Conservation (phyloP, 2,797 vertebrate species). For the Acropternis orthonyx region DNA sequence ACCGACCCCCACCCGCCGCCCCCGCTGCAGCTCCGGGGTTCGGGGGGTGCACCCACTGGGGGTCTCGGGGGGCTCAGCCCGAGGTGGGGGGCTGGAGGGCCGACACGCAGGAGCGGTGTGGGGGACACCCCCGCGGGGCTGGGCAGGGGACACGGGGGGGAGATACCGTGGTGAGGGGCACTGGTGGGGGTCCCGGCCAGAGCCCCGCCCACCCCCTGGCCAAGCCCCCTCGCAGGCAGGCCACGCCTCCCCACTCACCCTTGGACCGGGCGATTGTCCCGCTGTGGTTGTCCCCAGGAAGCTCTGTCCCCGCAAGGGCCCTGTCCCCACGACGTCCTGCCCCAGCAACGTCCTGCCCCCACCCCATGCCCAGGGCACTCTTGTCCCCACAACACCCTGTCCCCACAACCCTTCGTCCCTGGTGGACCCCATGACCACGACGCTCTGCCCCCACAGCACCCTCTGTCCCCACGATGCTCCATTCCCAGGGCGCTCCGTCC, state of each 20-base stretch:
- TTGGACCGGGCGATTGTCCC: not conserved
- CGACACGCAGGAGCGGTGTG: not conserved
- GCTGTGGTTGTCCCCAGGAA: not conserved
- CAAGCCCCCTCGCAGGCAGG: not conserved
- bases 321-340: not conserved
- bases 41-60: not conserved
- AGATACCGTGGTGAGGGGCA: not conserved
- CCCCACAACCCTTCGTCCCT: not conserved
- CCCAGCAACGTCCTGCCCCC: not conserved
- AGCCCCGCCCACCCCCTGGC: not conserved
- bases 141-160: not conserved
- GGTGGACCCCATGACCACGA: no score
- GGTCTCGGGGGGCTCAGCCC: not conserved
- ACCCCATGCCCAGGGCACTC: not conserved
- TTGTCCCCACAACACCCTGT: not conserved
- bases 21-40: not conserved
- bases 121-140: not conserved
- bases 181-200: not conserved
- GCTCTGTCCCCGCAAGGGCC: not conserved
- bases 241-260: not conserved
- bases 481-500: accelerated
- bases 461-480: not conserved
- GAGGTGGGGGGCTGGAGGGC: no score
- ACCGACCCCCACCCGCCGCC: not conserved
- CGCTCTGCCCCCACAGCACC: no score